These are phyloP conservation scores for Agrilus mali DNA, from an alignment of 2,888 invertebrate species.

Conservation along the genomic window DNA sequence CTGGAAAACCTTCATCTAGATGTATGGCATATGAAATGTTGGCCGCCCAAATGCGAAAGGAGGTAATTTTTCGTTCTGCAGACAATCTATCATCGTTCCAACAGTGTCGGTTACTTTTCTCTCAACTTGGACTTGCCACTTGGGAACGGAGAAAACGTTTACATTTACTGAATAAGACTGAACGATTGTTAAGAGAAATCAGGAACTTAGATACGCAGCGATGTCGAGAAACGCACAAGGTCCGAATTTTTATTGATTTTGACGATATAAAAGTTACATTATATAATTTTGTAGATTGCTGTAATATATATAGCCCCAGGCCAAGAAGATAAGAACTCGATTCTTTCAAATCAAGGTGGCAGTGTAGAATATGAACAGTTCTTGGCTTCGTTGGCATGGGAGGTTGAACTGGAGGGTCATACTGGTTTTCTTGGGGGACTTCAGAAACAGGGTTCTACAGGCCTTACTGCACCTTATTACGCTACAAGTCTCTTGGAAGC, in stretches of 20 bases:
- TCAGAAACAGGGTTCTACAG: constrained; percentile 80
- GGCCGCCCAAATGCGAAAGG: constrained; percentile 9
- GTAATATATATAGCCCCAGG: constrained; percentile 97
- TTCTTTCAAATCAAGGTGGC: constrained; percentile 80
- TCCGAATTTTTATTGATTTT: constrained; percentile 9
- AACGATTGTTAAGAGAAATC: constrained; percentile 78
- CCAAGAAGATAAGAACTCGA: constrained; percentile 93
- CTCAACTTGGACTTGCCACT: constrained; percentile 80
- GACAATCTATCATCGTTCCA: constrained; percentile 48
- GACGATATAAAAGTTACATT: neutral
- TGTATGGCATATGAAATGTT: constrained; percentile 13
- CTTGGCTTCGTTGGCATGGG: constrained; percentile 60
- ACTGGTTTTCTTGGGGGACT: constrained; percentile 92
- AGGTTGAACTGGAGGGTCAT: constrained; percentile 85
- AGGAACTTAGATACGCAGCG: constrained; percentile 85
- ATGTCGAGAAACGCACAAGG: constrained; percentile 87
- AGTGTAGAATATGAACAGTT: constrained; percentile 84
- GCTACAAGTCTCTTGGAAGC: constrained; percentile 89
- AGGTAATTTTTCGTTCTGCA: constrained; percentile 1
- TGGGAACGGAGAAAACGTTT: constrained; percentile 79
- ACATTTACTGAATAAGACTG: constrained; percentile 77
- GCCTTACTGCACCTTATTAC: constrained; percentile 87
- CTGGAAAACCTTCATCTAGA: constrained; percentile 24
- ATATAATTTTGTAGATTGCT: constrained; percentile 48
- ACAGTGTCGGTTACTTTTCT: constrained; percentile 77